Percentiles rank a stretch among this genome's conserved stretches.
Evolutionary conservation across 2,797 vertebrate species (phyloP).

Genomic region (Epinephelus awoara): DNA sequence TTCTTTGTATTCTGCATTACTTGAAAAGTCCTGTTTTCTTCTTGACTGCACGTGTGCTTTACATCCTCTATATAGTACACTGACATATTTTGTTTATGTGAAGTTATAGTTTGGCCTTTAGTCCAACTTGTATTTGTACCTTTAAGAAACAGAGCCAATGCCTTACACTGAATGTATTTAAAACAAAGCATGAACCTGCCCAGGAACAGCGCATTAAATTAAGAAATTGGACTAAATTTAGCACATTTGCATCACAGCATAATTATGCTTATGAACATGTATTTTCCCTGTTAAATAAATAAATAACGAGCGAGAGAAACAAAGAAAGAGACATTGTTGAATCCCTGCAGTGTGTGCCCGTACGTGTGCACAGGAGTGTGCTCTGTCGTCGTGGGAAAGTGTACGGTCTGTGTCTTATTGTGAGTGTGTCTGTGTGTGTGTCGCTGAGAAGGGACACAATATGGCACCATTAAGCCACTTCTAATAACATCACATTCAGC

Average conservation of each 20-base stretch:
- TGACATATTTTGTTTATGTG: background rate
- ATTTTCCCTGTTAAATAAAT: conserved; percentile 22
- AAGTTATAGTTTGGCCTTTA: background rate
- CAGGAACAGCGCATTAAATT: background rate
- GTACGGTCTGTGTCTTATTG: conserved; percentile 46
- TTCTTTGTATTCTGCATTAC: background rate
- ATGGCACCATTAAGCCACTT: conserved; percentile 88
- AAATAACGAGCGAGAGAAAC: background rate
- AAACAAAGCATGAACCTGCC: background rate
- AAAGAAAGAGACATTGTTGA: conserved; percentile 14
- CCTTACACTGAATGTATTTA: background rate
- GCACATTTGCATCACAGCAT: background rate
- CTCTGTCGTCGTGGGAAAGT: conserved; percentile 32
- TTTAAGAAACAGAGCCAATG: background rate
- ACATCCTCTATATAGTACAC: background rate
- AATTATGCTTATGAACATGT: conserved; percentile 2
- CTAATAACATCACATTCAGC: conserved; percentile 83
- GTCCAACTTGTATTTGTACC: background rate
- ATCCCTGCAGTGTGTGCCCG: conserved; percentile 21
- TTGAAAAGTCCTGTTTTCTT: background rate
- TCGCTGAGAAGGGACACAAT: conserved; percentile 69
- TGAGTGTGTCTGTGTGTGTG: conserved; percentile 32
- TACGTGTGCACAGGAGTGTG: conserved; percentile 14
- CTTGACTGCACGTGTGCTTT: background rate
- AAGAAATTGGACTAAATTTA: conserved; percentile 6